Percentiles rank a stretch among this genome's conserved stretches.
phyloP scores from a whole-genome alignment of 2,888 invertebrate genomes.

The Leptura quadrifasciata region DNA sequence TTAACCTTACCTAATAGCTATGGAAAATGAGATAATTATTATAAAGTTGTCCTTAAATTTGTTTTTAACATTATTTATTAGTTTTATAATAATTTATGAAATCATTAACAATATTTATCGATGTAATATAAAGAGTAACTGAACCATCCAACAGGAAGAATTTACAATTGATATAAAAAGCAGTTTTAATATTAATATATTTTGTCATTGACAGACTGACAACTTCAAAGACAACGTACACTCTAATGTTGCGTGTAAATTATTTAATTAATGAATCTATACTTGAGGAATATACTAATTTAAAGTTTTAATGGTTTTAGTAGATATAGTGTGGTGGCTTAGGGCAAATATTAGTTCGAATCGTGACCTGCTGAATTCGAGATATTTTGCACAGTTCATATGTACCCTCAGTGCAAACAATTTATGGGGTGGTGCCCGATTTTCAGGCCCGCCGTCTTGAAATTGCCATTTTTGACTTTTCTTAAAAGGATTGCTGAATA shows the following conservation, averaged over 20 bases:
- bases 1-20: conserved; percentile 12
- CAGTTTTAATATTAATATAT: background rate
- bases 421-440: too few relatives aligned
- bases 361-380: too few relatives aligned
- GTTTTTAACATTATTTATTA: background rate
- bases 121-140: background rate
- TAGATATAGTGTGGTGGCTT: too few relatives aligned
- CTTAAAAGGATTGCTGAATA: too few relatives aligned
- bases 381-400: too few relatives aligned
- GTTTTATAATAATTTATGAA: background rate
- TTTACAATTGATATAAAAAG: background rate
- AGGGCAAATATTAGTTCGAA: too few relatives aligned
- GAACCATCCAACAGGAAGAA: conserved; percentile 2
- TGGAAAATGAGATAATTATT: conserved; percentile 8
- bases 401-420: too few relatives aligned
- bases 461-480: too few relatives aligned
- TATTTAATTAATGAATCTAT: too few relatives aligned
- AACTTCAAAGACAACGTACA: background rate
- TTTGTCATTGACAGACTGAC: background rate
- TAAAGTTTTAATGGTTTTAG: too few relatives aligned
- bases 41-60: background rate
- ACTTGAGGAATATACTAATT: too few relatives aligned
- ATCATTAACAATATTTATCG: background rate
- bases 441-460: too few relatives aligned
- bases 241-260: background rate